phyloP scores from a whole-genome alignment of 2,797 vertebrate species.

The Pangasius mekongensis region DNA sequence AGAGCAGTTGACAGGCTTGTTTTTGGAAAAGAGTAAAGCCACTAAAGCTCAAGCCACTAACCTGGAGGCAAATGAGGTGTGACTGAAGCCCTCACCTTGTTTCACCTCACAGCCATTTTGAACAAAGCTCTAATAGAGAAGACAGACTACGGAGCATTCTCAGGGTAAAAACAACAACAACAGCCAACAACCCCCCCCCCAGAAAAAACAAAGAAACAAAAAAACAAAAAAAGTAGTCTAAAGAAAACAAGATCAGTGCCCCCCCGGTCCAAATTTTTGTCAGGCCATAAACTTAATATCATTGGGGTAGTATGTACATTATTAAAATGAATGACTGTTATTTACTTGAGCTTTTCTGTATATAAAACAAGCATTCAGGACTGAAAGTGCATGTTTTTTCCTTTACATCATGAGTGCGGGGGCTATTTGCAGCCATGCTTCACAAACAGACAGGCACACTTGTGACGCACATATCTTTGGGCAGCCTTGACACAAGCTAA shows the following conservation, averaged over 20 bases:
- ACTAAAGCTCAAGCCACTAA: neutral
- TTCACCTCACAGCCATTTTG: slow-evolving; percentile 8
- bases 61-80: neutral
- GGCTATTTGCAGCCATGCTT: slow-evolving; percentile 46
- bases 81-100: neutral
- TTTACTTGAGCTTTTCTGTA: neutral
- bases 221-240: neutral
- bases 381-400: slow-evolving; percentile 26
- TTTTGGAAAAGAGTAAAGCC: slow-evolving; percentile 13
- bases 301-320: neutral
- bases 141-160: neutral
- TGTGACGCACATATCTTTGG: slow-evolving; percentile 58
- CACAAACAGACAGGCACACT: slow-evolving; percentile 46
- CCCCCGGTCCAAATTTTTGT: neutral
- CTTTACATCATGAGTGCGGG: slow-evolving; percentile 31
- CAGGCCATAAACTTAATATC: neutral
- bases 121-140: neutral
- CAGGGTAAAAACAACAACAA: neutral
- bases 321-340: neutral
- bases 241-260: neutral
- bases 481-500: slow-evolving; percentile 45
- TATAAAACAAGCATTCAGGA: slow-evolving; percentile 19
- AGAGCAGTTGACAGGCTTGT: slow-evolving; percentile 37
- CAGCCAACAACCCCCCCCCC: neutral
- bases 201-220: neutral